These are phyloP conservation scores for Kryphioiulus occultus DNA, from an alignment of 2,888 invertebrate species.

Conservation along the genomic window DNA sequence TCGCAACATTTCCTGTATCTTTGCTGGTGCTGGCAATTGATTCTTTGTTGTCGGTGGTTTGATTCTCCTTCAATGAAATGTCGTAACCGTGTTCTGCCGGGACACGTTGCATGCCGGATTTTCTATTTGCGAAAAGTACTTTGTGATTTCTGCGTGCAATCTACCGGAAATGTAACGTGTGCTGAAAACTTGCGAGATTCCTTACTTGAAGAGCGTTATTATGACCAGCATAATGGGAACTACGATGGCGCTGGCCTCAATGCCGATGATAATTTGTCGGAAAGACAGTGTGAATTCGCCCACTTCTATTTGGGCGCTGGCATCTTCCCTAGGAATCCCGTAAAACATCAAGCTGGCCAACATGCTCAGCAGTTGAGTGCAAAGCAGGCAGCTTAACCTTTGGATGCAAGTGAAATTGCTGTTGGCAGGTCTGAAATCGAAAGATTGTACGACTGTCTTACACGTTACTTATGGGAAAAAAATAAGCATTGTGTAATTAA, in stretches of 20 bases:
- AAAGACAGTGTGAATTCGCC: constrained; percentile 45
- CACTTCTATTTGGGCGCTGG: constrained; percentile 32
- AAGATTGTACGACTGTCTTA: not conserved
- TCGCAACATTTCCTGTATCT: not conserved
- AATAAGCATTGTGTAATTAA: not conserved
- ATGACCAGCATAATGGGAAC: constrained; percentile 35
- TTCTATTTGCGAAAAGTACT: not conserved
- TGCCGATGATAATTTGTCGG: constrained; percentile 39
- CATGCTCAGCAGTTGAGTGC: constrained; percentile 42
- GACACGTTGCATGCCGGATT: not conserved
- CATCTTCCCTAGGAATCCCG: constrained; percentile 33
- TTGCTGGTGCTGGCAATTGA: not conserved
- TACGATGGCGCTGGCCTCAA: constrained; percentile 39
- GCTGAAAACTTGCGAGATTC: not conserved
- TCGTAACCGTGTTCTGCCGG: not conserved
- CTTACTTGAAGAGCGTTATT: constrained; percentile 42
- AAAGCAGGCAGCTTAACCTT: constrained; percentile 42
- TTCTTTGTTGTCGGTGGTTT: not conserved
- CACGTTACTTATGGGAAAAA: not conserved
- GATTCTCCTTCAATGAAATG: not conserved
- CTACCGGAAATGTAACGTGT: not conserved
- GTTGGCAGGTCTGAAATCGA: not conserved
- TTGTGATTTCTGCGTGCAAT: not conserved
- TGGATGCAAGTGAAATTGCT: constrained; percentile 50
- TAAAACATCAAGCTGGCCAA: constrained; percentile 43